Base-by-base conservation (phyloP, 2,113 vertebrate genomes). In the Dinomys branickii region DNA sequence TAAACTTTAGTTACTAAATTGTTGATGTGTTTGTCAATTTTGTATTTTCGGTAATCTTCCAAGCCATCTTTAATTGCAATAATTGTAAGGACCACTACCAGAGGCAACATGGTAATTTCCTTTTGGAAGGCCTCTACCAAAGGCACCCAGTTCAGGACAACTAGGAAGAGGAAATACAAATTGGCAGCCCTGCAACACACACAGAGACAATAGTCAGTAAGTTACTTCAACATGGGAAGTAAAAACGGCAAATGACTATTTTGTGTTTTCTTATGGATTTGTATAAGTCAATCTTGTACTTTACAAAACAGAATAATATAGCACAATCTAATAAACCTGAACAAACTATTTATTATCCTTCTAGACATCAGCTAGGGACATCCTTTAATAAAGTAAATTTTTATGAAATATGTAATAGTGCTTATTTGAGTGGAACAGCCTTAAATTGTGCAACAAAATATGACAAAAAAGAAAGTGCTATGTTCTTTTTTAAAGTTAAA, bases 51-150 rank as follows among this genome's bases (percentile, higher is more conserved):
- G 96, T 99, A 99, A 98, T 99, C 99, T 96, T 99, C 99, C 95
- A 99, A 97, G 61, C 99, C 99, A 75, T 99, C 99, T 97, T 99
- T 99, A 91, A 99, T 98, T 67, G 99, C 99, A 22, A 99, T 99
- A 80, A 99, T 99, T 5, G 97, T 97, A 54, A 99, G 99, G 69
- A 99, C 99, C 0, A 98, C 99, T n/a, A 99, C 35, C 12, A 99
- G 98, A 41, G 99, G 99, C 67, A 99, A 98, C 99, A 99, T 99
- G 2, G 99, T 99, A 90, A 99, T 99, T 98, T 99, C 99, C 97
- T 99, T 99, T 94, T 99, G 99, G 98, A 99, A 99, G 82, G 99
- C 99, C 98, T 99, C 99, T 90, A 99, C 99, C 35, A 99, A 98
- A 22, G 99, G 99, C n/a, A 99, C 99, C 99, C 99, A 99, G 98